Percentiles rank a stretch among this genome's conserved stretches.
Evolutionary conservation across 2,797 vertebrate species (phyloP).

Genomic region (Siniperca scherzeri): DNA sequence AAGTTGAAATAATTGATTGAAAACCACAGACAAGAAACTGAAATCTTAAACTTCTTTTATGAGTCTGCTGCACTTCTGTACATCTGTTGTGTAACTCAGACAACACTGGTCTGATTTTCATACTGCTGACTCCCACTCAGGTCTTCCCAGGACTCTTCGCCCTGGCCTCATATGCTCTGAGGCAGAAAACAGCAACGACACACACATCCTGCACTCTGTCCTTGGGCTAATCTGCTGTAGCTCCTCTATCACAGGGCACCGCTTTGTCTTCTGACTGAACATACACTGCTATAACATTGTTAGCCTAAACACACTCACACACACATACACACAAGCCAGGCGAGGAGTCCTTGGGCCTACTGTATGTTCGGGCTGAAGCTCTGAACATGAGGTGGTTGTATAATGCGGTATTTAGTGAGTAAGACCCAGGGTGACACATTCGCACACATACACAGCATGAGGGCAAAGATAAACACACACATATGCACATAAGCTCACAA

Average conservation of each 20-base stretch:
- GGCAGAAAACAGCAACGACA: conserved; percentile 11
- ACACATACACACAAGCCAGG: not conserved
- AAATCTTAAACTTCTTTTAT: conserved; percentile 24
- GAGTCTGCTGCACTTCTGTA: not conserved
- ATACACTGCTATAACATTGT: conserved; percentile 4
- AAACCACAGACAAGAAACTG: conserved; percentile 44
- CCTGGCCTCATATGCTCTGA: not conserved
- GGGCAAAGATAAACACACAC: not conserved
- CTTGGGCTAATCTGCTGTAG: conserved; percentile 45
- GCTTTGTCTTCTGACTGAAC: conserved; percentile 9
- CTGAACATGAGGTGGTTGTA: conserved; percentile 43
- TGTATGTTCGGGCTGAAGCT: conserved; percentile 32
- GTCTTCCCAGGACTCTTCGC: conserved; percentile 8
- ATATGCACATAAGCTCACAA: not conserved
- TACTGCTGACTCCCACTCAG: conserved; percentile 18
- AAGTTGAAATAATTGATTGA: conserved; percentile 31
- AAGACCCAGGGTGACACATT: conserved; percentile 18
- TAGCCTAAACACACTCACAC: not conserved
- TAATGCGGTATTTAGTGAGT: conserved; percentile 41
- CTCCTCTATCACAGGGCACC: conserved; percentile 12
- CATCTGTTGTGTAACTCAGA: not conserved
- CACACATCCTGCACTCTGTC: conserved; percentile 21
- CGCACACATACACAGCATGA: conserved; percentile 3
- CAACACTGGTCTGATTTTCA: not conserved
- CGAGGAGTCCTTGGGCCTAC: conserved; percentile 2